phyloP scores from a whole-genome alignment of 1,140 invertebrate species.

The Cydia pomonella region DNA sequence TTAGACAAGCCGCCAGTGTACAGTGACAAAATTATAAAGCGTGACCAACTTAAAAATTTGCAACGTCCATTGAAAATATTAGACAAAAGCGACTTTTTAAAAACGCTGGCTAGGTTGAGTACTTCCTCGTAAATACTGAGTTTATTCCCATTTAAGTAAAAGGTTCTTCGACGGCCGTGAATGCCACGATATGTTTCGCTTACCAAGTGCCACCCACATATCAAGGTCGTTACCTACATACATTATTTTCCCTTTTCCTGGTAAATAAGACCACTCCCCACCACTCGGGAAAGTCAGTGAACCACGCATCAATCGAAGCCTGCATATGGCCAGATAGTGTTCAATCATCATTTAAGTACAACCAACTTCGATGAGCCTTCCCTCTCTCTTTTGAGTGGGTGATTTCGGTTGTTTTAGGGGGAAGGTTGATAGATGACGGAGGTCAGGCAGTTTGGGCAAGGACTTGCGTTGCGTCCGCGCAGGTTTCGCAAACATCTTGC shows the following conservation, averaged over 20 bases:
- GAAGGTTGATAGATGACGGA: neutral
- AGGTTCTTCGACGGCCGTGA: neutral
- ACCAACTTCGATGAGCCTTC: neutral
- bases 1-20: too few species aligned
- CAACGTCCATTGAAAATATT: too few species aligned
- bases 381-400: slow-evolving; percentile 13
- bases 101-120: too few species aligned
- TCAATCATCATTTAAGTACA: slow-evolving; percentile 13
- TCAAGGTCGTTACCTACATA: slow-evolving; percentile 21
- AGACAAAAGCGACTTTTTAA: too few species aligned
- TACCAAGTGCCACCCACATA: neutral
- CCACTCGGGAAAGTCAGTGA: slow-evolving; percentile 28
- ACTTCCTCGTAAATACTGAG: too few species aligned
- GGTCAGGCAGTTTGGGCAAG: slow-evolving; percentile 30
- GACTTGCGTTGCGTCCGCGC: slow-evolving; percentile 43
- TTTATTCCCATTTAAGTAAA: too few species aligned
- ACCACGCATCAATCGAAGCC: slow-evolving; percentile 15
- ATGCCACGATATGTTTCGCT: neutral
- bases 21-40: too few species aligned
- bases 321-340: slow-evolving; percentile 13
- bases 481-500: slow-evolving; percentile 42
- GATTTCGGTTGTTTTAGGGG: slow-evolving; percentile 10
- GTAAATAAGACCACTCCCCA: slow-evolving; percentile 19
- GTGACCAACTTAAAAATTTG: too few species aligned
- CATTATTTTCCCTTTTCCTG: slow-evolving; percentile 20